Conservation (phyloP, 2,888 invertebrate species). For the Pyrgus malvae region DNA sequence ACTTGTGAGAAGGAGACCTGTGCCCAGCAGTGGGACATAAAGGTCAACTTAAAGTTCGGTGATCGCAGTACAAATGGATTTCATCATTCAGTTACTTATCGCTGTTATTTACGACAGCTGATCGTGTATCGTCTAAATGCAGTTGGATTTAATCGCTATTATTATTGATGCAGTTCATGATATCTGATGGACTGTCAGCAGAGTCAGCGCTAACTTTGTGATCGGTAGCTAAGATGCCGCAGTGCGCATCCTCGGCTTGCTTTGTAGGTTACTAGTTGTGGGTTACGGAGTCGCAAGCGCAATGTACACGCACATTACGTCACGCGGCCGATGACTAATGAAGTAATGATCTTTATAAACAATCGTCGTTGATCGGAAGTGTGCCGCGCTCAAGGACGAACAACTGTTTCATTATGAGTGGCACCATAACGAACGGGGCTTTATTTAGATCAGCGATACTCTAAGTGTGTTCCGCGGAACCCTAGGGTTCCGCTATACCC, state of each 20-base stretch:
- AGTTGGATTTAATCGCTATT: neutral
- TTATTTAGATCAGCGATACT: no score
- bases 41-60: no score
- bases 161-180: neutral
- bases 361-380: neutral
- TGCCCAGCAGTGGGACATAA: no score
- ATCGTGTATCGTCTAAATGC: no score
- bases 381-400: constrained; percentile 9
- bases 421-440: no score
- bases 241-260: neutral
- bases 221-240: constrained; percentile 5
- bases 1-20: no score
- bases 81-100: neutral
- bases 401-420: no score
- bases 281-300: constrained; percentile 8
- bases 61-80: neutral
- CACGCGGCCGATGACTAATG: constrained; percentile 6
- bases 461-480: no score
- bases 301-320: constrained; percentile 7
- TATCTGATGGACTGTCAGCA: constrained; percentile 7
- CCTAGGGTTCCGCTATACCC: no score
- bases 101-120: no score
- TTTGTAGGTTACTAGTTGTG: neutral
- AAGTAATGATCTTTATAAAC: constrained; percentile 5
- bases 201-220: neutral